A percentile compares a stretch with the other conserved stretches of the same genome.
These are phyloP conservation scores for Rhinophrynus dorsalis DNA, from an alignment of 2,797 vertebrate species.

Conservation along the genomic window DNA sequence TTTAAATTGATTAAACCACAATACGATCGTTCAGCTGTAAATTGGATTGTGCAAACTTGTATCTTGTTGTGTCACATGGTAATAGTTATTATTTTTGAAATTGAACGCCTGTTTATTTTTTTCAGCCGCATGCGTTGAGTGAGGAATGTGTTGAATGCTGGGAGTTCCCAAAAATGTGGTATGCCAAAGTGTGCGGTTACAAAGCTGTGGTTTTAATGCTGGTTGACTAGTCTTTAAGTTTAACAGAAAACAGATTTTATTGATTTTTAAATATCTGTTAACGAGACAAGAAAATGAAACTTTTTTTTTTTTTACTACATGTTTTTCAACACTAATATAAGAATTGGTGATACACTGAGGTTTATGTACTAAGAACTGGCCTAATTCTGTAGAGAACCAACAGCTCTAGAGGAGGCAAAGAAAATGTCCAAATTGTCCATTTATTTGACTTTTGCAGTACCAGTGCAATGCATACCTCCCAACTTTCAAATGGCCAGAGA, in stretches of 20 bases:
- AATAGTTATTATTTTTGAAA: conserved; percentile 23
- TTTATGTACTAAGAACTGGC: too few species aligned
- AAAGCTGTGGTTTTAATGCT: conserved; percentile 29
- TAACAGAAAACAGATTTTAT: conserved; percentile 40
- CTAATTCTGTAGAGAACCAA: too few species aligned
- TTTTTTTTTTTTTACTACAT: conserved; percentile 11
- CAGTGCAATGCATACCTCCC: too few species aligned
- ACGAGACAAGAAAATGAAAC: conserved; percentile 33
- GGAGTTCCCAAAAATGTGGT: conserved; percentile 21
- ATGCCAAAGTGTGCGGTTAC: conserved; percentile 34
- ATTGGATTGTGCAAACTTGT: not conserved
- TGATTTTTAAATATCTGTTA: conserved; percentile 41
- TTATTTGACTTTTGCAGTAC: too few species aligned
- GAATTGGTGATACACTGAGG: not conserved
- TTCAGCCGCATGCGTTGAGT: not conserved
- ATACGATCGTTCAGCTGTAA: not conserved
- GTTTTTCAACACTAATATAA: not conserved
- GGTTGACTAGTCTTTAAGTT: conserved; percentile 28
- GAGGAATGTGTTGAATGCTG: conserved; percentile 4
- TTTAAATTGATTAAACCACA: not conserved
- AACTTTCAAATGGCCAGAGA: too few species aligned
- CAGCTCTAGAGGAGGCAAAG: too few species aligned
- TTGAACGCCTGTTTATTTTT: conserved; percentile 10
- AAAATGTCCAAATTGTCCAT: too few species aligned
- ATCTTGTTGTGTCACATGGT: conserved; percentile 2